Base-by-base conservation (phyloP, 2,113 vertebrate genomes). In the Grus americana region DNA sequence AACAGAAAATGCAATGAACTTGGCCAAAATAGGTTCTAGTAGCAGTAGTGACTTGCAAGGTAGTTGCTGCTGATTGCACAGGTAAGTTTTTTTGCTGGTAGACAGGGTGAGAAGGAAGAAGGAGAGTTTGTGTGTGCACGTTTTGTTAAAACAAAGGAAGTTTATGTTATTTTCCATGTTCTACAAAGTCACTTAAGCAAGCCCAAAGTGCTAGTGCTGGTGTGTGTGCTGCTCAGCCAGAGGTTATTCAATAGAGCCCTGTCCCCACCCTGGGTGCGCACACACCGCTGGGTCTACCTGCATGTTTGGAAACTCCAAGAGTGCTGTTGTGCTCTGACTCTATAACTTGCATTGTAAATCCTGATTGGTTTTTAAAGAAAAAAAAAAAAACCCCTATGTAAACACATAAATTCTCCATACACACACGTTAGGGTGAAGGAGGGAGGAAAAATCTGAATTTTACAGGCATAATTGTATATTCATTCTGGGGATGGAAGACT, bases 161-260 rank as follows among this genome's bases (percentile, higher is more conserved):
- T n/a, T 86, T 52, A 17, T 54, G 40, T 42, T 84, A 15, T 68
- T 86, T 79, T 79, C 22, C 40, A 13, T 2, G 1, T 81, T 65
- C 65, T 86, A 17, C 68, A 57, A 54, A 50, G 52, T 67, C 40
- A 32, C 19, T 30, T 72, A 63, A 86, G 49, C 21, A 72, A 82
- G 13, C 32, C 29, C 29, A 14, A 27, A 80, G n/a, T 67, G n/a
- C 23, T 68, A 5, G 23, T 34, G 47, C 22, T 88, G 76, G 22
- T 0, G 0, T 29, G 6, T 27, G 36, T 73, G 58, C 54, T 89
- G 36, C 46, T 42, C 32, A 54, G 23, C 6, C 63, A 46, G 46
- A 74, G 36, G 13, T 79, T 36, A 15, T 30, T 40, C 38, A 14
- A 27, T 26, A 36, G 29, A 58, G 27, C 68, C 58, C 50, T 44